A percentile compares a stretch with the other conserved stretches of the same genome.
These are phyloP conservation scores for Taxidea taxus DNA, from an alignment of 2,113 vertebrate species.

Conservation along the genomic window DNA sequence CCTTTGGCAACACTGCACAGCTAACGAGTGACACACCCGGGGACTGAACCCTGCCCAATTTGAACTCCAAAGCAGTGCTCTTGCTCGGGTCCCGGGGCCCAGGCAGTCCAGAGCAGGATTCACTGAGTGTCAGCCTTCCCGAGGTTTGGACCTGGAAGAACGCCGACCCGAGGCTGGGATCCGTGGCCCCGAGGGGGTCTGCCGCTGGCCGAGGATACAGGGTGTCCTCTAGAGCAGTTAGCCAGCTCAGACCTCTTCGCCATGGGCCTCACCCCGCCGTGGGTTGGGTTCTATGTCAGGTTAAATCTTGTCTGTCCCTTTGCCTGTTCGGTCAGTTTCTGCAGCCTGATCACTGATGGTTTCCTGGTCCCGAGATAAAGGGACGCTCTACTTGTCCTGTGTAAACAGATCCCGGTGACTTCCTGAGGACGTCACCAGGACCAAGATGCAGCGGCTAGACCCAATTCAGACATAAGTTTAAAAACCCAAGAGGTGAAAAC, in stretches of 20 bases:
- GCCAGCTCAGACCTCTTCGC: background rate
- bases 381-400: accelerated
- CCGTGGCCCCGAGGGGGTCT: background rate
- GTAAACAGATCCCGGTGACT: background rate
- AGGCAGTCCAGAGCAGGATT: accelerated
- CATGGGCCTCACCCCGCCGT: accelerated
- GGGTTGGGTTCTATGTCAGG: accelerated
- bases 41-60: background rate
- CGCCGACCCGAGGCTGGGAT: accelerated
- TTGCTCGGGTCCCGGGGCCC: background rate
- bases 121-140: background rate
- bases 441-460: background rate
- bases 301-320: background rate
- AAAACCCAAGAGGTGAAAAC: background rate
- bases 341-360: accelerated
- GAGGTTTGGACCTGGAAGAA: background rate
- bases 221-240: background rate
- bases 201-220: background rate
- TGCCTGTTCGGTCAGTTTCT: accelerated
- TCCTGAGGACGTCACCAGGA: background rate
- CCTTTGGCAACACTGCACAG: background rate
- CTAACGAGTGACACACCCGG: background rate
- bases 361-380: background rate
- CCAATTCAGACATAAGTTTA: background rate
- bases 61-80: background rate